Percentiles rank a stretch among this genome's conserved stretches.
phyloP scores from a whole-genome alignment of 35 echinoderm and acorn worm species.

The Nesometra sesokonis region DNA sequence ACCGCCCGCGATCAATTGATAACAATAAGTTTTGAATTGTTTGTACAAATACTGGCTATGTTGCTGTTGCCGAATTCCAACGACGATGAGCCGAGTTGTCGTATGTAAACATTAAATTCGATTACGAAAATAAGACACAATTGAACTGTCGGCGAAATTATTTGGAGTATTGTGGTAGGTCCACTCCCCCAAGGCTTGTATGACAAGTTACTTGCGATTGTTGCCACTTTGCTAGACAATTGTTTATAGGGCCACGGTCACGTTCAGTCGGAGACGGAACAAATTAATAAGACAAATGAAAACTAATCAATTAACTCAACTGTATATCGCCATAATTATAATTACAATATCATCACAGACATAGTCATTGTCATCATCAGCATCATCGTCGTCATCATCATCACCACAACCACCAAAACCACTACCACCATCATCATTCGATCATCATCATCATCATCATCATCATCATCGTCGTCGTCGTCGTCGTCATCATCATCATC shows the following conservation, averaged over 20 bases:
- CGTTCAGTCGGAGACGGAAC: neutral
- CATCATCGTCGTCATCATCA: too few relatives aligned
- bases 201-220: neutral
- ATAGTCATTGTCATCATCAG: too few relatives aligned
- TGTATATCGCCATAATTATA: too few relatives aligned
- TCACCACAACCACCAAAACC: too few relatives aligned
- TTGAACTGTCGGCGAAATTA: neutral
- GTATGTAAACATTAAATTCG: neutral
- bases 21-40: neutral
- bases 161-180: neutral
- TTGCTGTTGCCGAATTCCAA: neutral
- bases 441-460: too few relatives aligned
- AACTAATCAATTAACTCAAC: too few relatives aligned
- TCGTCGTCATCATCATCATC: too few relatives aligned
- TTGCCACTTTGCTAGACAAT: neutral
- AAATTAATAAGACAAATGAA: too few relatives aligned
- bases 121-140: neutral
- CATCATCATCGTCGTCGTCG: too few relatives aligned
- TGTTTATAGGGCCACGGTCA: neutral
- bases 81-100: neutral
- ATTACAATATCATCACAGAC: too few relatives aligned
- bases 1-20: neutral
- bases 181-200: neutral
- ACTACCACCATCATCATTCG: too few relatives aligned
- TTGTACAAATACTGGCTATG: neutral